phyloP scores from a whole-genome alignment of 2,797 vertebrate genomes.

The Sandelia bainsii region DNA sequence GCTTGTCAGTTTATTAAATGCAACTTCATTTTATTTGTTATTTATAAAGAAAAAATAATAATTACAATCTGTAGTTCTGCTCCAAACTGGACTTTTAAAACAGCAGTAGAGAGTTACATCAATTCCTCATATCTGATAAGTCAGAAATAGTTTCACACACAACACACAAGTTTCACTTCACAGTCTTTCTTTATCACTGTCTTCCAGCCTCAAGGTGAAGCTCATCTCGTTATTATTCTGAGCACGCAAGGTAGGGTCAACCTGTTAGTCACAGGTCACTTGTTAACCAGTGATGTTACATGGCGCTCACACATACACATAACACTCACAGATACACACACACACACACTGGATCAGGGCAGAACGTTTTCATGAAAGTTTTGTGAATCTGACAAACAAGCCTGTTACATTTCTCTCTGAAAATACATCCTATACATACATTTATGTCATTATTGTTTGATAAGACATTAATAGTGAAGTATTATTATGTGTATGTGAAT shows the following conservation, averaged over 20 bases:
- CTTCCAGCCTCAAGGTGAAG: background rate
- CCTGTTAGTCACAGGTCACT: slow-evolving; percentile 6
- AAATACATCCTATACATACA: too few relatives aligned
- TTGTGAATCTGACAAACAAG: too few relatives aligned
- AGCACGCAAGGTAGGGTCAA: background rate
- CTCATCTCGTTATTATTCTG: background rate
- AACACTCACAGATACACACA: background rate
- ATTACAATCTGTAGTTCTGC: background rate
- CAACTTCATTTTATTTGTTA: background rate
- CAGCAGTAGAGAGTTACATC: background rate
- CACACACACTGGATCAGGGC: background rate
- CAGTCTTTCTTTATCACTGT: background rate
- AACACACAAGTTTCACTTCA: background rate
- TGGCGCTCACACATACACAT: background rate
- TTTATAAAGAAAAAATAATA: background rate
- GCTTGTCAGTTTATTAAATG: background rate
- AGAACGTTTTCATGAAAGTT: background rate
- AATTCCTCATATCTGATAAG: background rate
- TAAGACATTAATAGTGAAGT: too few relatives aligned
- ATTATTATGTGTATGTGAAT: too few relatives aligned
- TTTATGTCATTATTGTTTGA: too few relatives aligned
- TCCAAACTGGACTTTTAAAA: background rate
- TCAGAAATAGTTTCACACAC: background rate
- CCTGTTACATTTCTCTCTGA: too few relatives aligned
- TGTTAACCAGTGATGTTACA: background rate